Conservation (phyloP, 2,113 vertebrate genomes). For the Addax nasomaculatus region DNA sequence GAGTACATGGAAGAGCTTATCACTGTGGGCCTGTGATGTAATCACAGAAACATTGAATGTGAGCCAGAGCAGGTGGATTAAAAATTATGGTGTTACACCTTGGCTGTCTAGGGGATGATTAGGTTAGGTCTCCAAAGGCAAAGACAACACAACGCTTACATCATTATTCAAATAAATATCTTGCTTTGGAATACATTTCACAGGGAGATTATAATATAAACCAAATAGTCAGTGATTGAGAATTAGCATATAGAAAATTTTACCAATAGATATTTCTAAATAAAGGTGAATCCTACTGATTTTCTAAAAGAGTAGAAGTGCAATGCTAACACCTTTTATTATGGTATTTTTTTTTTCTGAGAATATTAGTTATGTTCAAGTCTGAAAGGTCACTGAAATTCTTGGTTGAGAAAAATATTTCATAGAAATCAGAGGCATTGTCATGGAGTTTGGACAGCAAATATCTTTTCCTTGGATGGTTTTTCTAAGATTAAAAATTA, state of each 20-base stretch:
- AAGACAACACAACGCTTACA: not conserved
- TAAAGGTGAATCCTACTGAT: not conserved
- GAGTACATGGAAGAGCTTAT: not conserved
- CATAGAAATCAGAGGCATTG: not conserved
- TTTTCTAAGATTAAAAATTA: not conserved
- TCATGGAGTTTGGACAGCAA: not conserved
- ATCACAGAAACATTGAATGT: not conserved
- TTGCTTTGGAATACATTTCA: not conserved
- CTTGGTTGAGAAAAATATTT: not conserved
- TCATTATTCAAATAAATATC: not conserved
- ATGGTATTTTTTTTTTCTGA: not conserved
- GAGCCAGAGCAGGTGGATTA: not conserved
- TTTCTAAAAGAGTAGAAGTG: not conserved
- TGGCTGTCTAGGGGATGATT: not conserved
- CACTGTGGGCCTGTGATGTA: not conserved
- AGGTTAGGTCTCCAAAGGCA: not conserved
- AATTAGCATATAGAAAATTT: conserved; percentile 21
- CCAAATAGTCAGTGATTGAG: not conserved
- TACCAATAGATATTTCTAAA: not conserved
- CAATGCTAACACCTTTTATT: not conserved
- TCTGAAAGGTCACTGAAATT: conserved; percentile 26
- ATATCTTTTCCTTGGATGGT: not conserved
- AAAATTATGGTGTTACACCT: not conserved
- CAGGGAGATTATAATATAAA: not conserved
- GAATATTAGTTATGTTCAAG: not conserved